A percentile compares a stretch with the other conserved stretches of the same genome.
Evolutionary conservation across 35 echinoderm and acorn worm genomes (phyloP).

Genomic region (Heliocidaris tuberculata): DNA sequence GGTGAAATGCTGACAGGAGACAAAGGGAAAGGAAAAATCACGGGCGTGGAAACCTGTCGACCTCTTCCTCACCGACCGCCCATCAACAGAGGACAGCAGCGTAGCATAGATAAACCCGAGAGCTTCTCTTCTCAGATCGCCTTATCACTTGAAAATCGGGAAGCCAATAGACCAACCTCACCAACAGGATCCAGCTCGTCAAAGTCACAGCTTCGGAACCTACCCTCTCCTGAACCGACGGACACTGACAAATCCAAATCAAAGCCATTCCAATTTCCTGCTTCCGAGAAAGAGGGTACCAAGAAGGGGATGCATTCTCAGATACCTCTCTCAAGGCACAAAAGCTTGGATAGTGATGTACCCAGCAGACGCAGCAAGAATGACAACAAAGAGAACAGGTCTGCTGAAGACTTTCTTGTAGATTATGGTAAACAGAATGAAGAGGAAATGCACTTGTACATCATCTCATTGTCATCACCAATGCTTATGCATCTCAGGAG

Average conservation of each 20-base stretch:
- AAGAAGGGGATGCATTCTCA: conserved; percentile 16
- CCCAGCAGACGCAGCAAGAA: not conserved
- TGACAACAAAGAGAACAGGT: not conserved
- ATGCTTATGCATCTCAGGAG: conserved; percentile 93
- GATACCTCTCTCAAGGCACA: conserved; percentile 30
- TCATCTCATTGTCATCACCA: conserved; percentile 81
- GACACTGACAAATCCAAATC: conserved; percentile 69
- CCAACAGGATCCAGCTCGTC: not conserved
- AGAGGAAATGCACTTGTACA: conserved; percentile 80
- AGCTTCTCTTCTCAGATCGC: conserved; percentile 63
- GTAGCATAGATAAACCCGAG: conserved; percentile 66
- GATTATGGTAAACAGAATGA: conserved; percentile 58
- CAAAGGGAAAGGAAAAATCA: conserved; percentile 31
- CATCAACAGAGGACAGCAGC: conserved; percentile 51
- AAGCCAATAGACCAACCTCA: conserved; percentile 5
- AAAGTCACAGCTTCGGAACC: conserved; percentile 48
- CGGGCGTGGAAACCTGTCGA: conserved; percentile 61
- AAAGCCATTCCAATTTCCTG: conserved; percentile 81
- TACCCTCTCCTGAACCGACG: conserved; percentile 74
- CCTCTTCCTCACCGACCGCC: conserved; percentile 61
- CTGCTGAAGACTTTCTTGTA: not conserved
- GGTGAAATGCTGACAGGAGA: conserved; percentile 31
- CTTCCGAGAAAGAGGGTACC: not conserved
- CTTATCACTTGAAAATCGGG: conserved; percentile 54
- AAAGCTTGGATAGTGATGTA: conserved; percentile 15